Conservation (phyloP, 2,113 vertebrate genomes). For the Cygnus atratus region DNA sequence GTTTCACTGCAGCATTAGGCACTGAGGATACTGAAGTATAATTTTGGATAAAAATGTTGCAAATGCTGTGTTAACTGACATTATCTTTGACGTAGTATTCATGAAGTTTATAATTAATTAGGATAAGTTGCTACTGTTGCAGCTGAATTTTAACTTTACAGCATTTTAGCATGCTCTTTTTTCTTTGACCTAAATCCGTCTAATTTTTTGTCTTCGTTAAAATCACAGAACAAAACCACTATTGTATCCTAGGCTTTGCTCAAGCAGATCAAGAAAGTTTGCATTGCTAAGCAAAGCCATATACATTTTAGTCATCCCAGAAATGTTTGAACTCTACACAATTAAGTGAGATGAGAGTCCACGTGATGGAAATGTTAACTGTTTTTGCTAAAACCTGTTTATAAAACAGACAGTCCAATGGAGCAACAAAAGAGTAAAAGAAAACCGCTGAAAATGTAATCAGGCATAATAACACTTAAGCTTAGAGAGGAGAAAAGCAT, state of each 20-base stretch:
- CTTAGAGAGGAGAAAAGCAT: conserved; percentile 12
- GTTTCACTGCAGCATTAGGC: not conserved
- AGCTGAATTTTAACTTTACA: conserved; percentile 54
- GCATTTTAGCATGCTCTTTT: conserved; percentile 25
- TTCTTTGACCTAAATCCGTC: conserved; percentile 68
- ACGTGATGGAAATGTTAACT: not conserved
- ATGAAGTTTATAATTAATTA: conserved; percentile 59
- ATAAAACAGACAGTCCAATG: not conserved
- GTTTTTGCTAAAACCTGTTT: conserved; percentile 5
- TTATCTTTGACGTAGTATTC: conserved; percentile 41
- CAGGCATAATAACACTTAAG: conserved; percentile 15
- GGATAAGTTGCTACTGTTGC: not conserved
- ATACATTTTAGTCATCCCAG: conserved; percentile 34
- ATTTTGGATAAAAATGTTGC: not conserved
- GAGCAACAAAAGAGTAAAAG: not conserved
- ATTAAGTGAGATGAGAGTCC: not conserved
- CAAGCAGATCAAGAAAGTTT: conserved; percentile 30
- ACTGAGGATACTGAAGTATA: not conserved
- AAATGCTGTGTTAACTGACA: not conserved
- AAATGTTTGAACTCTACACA: not conserved
- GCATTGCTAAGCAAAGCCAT: conserved; percentile 45
- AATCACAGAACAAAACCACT: conserved; percentile 30
- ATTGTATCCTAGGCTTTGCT: conserved; percentile 41
- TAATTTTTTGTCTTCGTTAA: conserved; percentile 55
- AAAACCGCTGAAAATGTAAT: not conserved